Evolutionary conservation across 2,888 invertebrate genomes (phyloP).

Genomic region (Gonocerus acuteangulatus): DNA sequence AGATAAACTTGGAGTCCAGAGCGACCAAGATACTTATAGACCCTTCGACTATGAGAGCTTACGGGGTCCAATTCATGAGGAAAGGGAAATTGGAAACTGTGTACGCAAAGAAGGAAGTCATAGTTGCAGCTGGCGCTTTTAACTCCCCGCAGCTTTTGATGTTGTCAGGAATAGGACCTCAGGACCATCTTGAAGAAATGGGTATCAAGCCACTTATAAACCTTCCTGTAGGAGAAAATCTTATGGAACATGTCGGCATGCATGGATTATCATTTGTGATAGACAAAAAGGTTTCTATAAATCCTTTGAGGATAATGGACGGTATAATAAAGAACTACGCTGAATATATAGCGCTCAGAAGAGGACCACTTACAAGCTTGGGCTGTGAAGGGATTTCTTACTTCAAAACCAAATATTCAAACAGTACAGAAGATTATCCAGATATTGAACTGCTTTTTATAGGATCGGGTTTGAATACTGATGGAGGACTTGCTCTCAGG

Average conservation of each 20-base stretch:
- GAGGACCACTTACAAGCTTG: constrained; percentile 43
- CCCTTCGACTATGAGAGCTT: constrained; percentile 46
- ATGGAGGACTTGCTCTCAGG: constrained; percentile 37
- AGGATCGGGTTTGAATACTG: constrained; percentile 37
- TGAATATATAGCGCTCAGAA: constrained; percentile 32
- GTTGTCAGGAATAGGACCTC: constrained; percentile 64
- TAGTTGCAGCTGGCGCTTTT: constrained; percentile 68
- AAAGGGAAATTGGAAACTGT: constrained; percentile 46
- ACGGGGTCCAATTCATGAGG: constrained; percentile 51
- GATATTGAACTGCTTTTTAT: constrained; percentile 40
- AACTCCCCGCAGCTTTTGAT: constrained; percentile 75
- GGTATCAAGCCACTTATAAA: constrained; percentile 53
- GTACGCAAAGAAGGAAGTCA: constrained; percentile 57
- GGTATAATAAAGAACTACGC: constrained; percentile 18
- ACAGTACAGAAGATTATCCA: constrained; percentile 41
- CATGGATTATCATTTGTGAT: constrained; percentile 39
- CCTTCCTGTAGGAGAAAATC: constrained; percentile 53
- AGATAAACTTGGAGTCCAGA: constrained; percentile 50
- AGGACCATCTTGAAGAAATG: constrained; percentile 49
- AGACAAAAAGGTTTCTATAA: constrained; percentile 30
- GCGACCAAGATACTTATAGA: constrained; percentile 53
- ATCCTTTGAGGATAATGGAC: constrained; percentile 27
- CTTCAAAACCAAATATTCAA: constrained; percentile 43
- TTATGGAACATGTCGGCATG: constrained; percentile 51
- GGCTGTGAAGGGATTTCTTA: constrained; percentile 48